A percentile compares a stretch with the other conserved stretches of the same genome.
phyloP scores from a whole-genome alignment of 2,888 invertebrate genomes.

The Drosophila rubida region DNA sequence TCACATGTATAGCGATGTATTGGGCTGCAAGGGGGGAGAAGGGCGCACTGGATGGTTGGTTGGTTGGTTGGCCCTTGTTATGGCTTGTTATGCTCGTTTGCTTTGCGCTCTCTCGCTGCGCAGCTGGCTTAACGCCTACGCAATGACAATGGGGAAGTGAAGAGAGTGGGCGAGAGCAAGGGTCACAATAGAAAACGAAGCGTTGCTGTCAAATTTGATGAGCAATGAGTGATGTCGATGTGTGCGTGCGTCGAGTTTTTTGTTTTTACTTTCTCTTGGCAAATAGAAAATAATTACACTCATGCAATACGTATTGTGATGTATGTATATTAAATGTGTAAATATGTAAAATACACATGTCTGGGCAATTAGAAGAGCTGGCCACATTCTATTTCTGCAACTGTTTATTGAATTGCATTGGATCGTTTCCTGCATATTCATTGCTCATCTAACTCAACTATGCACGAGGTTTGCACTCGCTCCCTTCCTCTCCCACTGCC shows the following conservation, averaged over 20 bases:
- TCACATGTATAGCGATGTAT: constrained; percentile 6
- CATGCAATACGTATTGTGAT: constrained; percentile 1
- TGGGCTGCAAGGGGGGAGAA: constrained; percentile 1
- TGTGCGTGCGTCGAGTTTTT: constrained; percentile 27
- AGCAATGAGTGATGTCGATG: constrained; percentile 59
- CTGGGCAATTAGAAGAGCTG: constrained; percentile 41
- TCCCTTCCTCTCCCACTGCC: not conserved
- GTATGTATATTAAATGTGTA: not conserved
- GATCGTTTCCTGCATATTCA: constrained; percentile 41
- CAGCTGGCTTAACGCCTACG: constrained; percentile 66
- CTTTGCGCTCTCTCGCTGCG: constrained; percentile 46
- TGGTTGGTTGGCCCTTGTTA: constrained; percentile 40
- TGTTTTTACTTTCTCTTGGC: constrained; percentile 75
- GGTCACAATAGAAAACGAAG: constrained; percentile 66
- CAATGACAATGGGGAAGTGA: constrained; percentile 23
- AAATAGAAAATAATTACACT: constrained; percentile 74
- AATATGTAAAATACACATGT: not conserved
- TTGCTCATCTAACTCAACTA: constrained; percentile 27
- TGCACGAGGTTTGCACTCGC: constrained; percentile 14
- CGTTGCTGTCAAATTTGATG: constrained; percentile 67
- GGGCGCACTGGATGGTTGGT: constrained; percentile 28
- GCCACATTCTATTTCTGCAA: constrained; percentile 33
- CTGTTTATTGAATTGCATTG: constrained; percentile 27
- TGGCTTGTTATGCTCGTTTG: constrained; percentile 30
- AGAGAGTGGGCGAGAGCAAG: constrained; percentile 19